Evolutionary conservation across 2,888 invertebrate species (phyloP).

Genomic region (Oligia latruncula): DNA sequence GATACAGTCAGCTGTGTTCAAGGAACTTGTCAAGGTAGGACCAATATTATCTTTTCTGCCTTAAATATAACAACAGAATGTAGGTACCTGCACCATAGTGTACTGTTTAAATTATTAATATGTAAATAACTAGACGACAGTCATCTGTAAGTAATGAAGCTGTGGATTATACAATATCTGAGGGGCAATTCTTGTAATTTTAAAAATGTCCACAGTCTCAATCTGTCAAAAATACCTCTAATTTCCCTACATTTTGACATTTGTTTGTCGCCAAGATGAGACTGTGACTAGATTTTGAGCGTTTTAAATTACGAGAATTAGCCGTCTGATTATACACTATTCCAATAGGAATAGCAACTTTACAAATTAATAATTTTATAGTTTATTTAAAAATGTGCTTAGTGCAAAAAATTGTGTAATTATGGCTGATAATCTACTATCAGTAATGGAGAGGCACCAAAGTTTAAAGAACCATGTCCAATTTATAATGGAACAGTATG

Average conservation of each 20-base stretch:
- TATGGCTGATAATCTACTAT: background rate
- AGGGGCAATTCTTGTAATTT: too few species aligned
- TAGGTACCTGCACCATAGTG: background rate
- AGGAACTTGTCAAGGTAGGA: constrained; percentile 97
- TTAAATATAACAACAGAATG: background rate
- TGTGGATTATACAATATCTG: background rate
- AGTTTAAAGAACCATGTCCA: background rate
- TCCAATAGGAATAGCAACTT: background rate
- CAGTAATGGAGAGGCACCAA: background rate
- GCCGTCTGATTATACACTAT: background rate
- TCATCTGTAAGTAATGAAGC: background rate
- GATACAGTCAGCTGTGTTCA: constrained; percentile 99
- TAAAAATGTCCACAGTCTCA: too few species aligned
- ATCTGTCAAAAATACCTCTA: too few species aligned
- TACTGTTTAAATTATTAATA: background rate
- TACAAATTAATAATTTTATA: background rate
- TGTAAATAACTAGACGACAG: background rate
- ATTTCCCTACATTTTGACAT: too few species aligned
- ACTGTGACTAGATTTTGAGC: too few species aligned
- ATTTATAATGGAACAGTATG: background rate
- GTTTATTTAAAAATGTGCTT: background rate
- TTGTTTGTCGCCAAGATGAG: too few species aligned
- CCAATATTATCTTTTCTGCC: background rate
- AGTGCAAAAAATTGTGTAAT: background rate
- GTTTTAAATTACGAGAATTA: too few species aligned